These are phyloP conservation scores for Lepidocyrtoides sp. DNA, from an alignment of 2,888 invertebrate species.

Conservation along the genomic window DNA sequence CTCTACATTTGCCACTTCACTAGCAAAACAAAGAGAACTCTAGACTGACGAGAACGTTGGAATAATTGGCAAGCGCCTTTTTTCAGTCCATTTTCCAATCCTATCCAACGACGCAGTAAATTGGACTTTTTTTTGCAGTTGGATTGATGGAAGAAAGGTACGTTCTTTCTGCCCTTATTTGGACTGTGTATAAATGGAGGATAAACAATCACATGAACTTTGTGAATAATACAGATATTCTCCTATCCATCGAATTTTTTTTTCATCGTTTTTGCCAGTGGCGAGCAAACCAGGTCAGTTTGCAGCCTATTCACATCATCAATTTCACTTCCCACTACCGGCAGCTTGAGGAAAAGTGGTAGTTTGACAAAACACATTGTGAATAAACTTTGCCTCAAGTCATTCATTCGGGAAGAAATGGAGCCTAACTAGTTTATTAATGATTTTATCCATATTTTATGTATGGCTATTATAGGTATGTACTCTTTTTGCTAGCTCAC, in stretches of 20 bases:
- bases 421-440: constrained; percentile 60
- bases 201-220: constrained; percentile 27
- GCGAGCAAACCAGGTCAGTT: not conserved
- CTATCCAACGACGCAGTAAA: not conserved
- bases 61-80: constrained; percentile 43
- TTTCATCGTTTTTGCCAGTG: not conserved
- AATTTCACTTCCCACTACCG: not conserved
- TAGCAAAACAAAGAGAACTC: not conserved
- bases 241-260: not conserved
- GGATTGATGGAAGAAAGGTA: not conserved
- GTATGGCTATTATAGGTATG: not conserved
- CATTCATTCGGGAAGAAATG: constrained; percentile 42
- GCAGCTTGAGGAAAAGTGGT: not conserved
- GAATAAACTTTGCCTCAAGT: constrained; percentile 60
- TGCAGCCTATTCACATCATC: not conserved
- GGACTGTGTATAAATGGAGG: not conserved
- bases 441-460: constrained; percentile 57
- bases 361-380: constrained; percentile 29
- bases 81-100: constrained; percentile 37
- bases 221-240: constrained; percentile 29
- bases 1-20: too few species aligned
- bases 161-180: not conserved
- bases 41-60: constrained; percentile 8
- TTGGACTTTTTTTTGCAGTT: not conserved
- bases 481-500: constrained; percentile 37